Percentiles rank a stretch among this genome's conserved stretches.
These are phyloP conservation scores for Etheostoma cragini DNA, from an alignment of 2,113 vertebrate species.

Conservation along the genomic window DNA sequence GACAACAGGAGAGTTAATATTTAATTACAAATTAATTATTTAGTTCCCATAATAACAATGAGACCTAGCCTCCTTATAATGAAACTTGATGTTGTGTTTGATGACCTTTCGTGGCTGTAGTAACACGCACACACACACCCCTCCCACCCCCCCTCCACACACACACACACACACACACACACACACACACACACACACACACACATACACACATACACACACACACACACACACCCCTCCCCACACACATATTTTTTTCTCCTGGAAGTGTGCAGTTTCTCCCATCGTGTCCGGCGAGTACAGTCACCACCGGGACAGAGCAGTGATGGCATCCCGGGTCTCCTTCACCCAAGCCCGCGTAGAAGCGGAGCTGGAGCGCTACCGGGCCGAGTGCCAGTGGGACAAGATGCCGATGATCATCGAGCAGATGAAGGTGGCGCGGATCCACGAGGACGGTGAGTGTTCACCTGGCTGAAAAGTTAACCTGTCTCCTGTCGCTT, in stretches of 20 bases:
- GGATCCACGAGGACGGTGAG: slow-evolving; percentile 85
- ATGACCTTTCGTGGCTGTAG: slow-evolving; percentile 11
- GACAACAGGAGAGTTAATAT: no score
- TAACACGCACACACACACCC: background rate
- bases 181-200: no score
- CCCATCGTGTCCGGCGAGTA: slow-evolving; percentile 80
- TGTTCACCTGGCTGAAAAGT: slow-evolving; percentile 19
- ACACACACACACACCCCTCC: background rate
- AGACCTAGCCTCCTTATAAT: background rate
- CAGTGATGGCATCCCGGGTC: slow-evolving; percentile 80
- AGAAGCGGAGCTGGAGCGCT: slow-evolving; percentile 83
- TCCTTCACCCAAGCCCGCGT: slow-evolving; percentile 84
- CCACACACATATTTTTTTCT: slow-evolving; percentile 57
- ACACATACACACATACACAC: no score
- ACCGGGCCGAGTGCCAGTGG: slow-evolving; percentile 85
- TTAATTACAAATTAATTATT: background rate
- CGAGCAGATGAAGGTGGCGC: slow-evolving; percentile 79
- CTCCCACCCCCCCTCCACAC: background rate
- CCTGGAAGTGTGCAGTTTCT: slow-evolving; percentile 79
- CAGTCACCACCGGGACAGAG: slow-evolving; percentile 77
- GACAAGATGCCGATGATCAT: slow-evolving; percentile 79
- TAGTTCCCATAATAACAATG: background rate
- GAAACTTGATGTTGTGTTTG: background rate
- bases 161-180: no score
- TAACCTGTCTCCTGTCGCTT: background rate